phyloP scores from a whole-genome alignment of 2,797 vertebrate species.

The Paedocypris micromegethes region DNA sequence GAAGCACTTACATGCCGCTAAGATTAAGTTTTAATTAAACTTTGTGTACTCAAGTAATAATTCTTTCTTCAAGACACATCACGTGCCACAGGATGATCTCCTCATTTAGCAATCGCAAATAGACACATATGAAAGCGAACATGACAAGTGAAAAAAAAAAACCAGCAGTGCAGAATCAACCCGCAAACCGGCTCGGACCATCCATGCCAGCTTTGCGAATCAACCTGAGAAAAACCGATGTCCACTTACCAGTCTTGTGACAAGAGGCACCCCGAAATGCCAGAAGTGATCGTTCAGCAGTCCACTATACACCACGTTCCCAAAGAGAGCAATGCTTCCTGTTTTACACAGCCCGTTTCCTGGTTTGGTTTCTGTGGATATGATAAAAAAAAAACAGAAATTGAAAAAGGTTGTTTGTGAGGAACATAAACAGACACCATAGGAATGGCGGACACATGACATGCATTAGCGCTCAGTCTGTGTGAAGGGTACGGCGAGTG shows the following conservation, averaged over 20 bases:
- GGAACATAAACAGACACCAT: neutral
- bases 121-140: conserved; percentile 10
- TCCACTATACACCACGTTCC: conserved; percentile 69
- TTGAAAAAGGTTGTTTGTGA: neutral
- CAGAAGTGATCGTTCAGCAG: conserved; percentile 70
- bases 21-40: conserved; percentile 62
- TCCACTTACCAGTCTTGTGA: conserved; percentile 68
- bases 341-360: conserved; percentile 68
- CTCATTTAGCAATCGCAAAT: conserved; percentile 6
- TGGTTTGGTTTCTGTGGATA: conserved; percentile 65
- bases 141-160: neutral
- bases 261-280: conserved; percentile 67
- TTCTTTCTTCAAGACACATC: conserved; percentile 52
- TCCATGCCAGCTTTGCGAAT: neutral
- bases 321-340: conserved; percentile 69
- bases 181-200: neutral
- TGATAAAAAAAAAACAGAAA: neutral
- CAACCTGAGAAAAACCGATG: neutral
- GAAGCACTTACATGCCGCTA: conserved; percentile 52
- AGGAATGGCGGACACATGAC: neutral
- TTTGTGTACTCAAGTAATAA: conserved; percentile 60
- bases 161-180: conserved; percentile 1
- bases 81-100: conserved; percentile 51
- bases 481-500: conserved; percentile 8
- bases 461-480: neutral